Evolutionary conservation across 1,140 invertebrate species (phyloP), one percentile per base, ranked within the genome.

Genomic region (Choristoneura fumiferana): DNA sequence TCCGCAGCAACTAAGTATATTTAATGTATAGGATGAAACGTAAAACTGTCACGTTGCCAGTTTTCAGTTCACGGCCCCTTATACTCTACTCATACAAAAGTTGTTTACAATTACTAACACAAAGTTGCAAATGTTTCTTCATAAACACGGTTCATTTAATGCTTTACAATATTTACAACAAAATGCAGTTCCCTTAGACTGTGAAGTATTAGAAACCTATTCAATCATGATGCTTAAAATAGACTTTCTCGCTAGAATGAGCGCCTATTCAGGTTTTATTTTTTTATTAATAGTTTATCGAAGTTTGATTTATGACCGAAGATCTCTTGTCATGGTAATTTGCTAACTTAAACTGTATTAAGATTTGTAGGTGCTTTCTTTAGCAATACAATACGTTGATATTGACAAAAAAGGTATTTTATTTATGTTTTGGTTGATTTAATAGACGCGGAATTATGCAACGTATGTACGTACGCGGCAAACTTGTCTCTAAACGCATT

Each of bases 141-240:
- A n/a, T 18, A 49, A 9, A 43, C 15, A 8, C 15, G 39, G 8
- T 14, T 13, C 37, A 39, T 39, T 39, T 13, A 1, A 13, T 13
- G 8, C 39, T 8, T 2, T 8, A 49, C 18, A 29, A 29, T 22
- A 29, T 49, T 10, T 40, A 8, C 14, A 49, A 49, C 9, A 29
- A n/a, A 13, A 4, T 49, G 18, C n/a, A 9, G 17, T 49, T n/a
- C 10, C 43, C n/a, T 49, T 29, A 37, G 9, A 37, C 35, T 2
- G 3, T 37, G n/a, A 12, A 37, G 35, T 49, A 22, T 49, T 49
- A 49, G 43, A 49, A 49, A 49, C 43, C 12, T 17, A 45, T 45
- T 45, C 43, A 49, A 49, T 49, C 43, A 49, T 49, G 43, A 49
- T 22, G 43, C n/a, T 49, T 17, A 12, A 33, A 49, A 45, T 45